Evolutionary conservation across 2,797 vertebrate genomes (phyloP).

Genomic region (Takifugu ocellatus): DNA sequence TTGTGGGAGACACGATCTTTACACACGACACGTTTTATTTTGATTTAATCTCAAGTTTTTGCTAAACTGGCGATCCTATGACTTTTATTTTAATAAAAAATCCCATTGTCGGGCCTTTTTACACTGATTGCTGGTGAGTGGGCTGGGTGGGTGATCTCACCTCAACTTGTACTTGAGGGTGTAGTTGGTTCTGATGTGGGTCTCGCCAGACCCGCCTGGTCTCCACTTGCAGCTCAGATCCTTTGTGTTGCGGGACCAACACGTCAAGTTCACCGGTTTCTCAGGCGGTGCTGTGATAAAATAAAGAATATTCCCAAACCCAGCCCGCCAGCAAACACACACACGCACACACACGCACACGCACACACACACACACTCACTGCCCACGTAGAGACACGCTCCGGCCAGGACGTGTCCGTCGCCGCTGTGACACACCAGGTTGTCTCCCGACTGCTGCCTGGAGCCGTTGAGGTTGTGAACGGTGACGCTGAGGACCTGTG

Average conservation of each 20-base stretch:
- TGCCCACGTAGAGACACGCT: constrained; percentile 90
- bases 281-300: constrained; percentile 82
- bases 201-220: constrained; percentile 83
- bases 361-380: constrained; percentile 71
- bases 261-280: constrained; percentile 90
- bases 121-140: constrained; percentile 7
- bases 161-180: constrained; percentile 94
- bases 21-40: too few species aligned
- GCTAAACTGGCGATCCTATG: constrained; percentile 1
- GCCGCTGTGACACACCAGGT: constrained; percentile 87
- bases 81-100: too few species aligned
- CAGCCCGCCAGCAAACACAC: too few species aligned
- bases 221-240: constrained; percentile 91
- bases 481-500: constrained; percentile 76
- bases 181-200: constrained; percentile 89
- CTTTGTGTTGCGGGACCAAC: constrained; percentile 93
- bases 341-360: too few species aligned
- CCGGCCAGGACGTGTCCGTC: constrained; percentile 88
- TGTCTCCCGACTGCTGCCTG: constrained; percentile 91
- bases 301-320: too few species aligned
- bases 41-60: too few species aligned
- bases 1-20: too few species aligned
- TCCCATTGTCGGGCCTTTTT: too few species aligned
- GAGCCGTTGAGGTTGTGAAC: constrained; percentile 86
- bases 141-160: constrained; percentile 63